Evolutionary conservation across 2,888 invertebrate genomes (phyloP).

Genomic region (Himalopsyche anomala): DNA sequence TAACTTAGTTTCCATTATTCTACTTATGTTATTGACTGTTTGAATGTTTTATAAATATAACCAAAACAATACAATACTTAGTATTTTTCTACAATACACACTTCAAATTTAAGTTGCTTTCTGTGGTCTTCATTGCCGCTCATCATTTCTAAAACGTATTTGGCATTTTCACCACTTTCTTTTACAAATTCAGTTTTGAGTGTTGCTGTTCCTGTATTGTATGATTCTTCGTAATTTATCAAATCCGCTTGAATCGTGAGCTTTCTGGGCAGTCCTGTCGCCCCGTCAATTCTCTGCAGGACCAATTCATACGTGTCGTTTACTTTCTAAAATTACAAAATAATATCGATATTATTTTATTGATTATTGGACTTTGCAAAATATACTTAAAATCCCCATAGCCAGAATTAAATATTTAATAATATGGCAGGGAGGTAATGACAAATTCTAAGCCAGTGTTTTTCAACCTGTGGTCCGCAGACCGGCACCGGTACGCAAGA

Average conservation of each 20-base stretch:
- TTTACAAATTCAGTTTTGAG: neutral
- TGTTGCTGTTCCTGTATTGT: neutral
- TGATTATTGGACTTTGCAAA: no score
- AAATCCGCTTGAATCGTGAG: neutral
- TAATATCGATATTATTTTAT: no score
- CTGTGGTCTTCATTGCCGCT: neutral
- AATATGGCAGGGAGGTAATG: no score
- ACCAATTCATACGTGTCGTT: neutral
- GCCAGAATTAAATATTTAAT: no score
- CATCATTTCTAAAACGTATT: neutral
- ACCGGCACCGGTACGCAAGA: no score
- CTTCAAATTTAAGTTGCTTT: neutral
- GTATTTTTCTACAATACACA: neutral
- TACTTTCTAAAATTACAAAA: neutral
- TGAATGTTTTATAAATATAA: no score
- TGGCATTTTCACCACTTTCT: neutral
- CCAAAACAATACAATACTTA: no score
- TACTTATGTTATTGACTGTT: no score
- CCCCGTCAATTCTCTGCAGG: neutral
- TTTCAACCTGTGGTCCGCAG: no score
- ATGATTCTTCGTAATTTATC: neutral
- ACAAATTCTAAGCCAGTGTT: no score
- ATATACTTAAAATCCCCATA: no score
- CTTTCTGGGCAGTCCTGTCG: neutral
- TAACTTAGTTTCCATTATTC: no score